Evolutionary conservation across 2,797 vertebrate species (phyloP).

Genomic region (Trichosurus vulpecula): DNA sequence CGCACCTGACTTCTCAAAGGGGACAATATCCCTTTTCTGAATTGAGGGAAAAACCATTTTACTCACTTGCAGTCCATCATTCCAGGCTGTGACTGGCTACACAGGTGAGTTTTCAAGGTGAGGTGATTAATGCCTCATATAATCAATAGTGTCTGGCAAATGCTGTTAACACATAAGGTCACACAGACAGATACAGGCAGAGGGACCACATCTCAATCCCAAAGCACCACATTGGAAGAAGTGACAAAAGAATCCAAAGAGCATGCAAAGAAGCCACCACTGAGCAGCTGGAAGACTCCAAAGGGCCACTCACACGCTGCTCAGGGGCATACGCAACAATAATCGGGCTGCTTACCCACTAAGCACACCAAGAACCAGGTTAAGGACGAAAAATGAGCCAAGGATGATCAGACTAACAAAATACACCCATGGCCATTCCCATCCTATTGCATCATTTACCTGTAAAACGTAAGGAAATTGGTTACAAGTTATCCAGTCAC

Average conservation of each 20-base stretch:
- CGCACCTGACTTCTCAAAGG: conserved; percentile 41
- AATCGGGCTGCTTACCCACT: conserved; percentile 96
- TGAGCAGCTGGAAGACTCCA: conserved; percentile 79
- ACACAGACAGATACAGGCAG: conserved; percentile 84
- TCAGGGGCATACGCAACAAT: conserved; percentile 80
- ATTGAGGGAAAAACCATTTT: background rate
- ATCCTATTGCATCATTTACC: conserved; percentile 98
- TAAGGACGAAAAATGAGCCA: conserved; percentile 99
- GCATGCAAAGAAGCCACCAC: conserved; percentile 85
- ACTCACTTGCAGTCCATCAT: conserved; percentile 40
- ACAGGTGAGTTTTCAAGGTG: conserved; percentile 48
- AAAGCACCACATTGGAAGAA: conserved; percentile 81
- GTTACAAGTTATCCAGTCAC: conserved; percentile 84
- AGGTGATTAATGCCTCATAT: conserved; percentile 68
- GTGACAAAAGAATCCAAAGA: conserved; percentile 80
- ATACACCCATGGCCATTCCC: conserved; percentile 97
- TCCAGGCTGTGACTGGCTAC: conserved; percentile 29
- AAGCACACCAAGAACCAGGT: conserved; percentile 99
- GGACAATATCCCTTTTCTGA: background rate
- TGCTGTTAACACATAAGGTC: conserved; percentile 77
- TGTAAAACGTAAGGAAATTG: conserved; percentile 89
- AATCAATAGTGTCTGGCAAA: conserved; percentile 77
- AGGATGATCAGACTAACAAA: conserved; percentile 99
- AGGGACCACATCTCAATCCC: conserved; percentile 80
- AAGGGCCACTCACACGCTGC: conserved; percentile 81